These are phyloP conservation scores for Rhinogobius similis DNA, from an alignment of 2,113 vertebrate genomes.

Conservation along the genomic window DNA sequence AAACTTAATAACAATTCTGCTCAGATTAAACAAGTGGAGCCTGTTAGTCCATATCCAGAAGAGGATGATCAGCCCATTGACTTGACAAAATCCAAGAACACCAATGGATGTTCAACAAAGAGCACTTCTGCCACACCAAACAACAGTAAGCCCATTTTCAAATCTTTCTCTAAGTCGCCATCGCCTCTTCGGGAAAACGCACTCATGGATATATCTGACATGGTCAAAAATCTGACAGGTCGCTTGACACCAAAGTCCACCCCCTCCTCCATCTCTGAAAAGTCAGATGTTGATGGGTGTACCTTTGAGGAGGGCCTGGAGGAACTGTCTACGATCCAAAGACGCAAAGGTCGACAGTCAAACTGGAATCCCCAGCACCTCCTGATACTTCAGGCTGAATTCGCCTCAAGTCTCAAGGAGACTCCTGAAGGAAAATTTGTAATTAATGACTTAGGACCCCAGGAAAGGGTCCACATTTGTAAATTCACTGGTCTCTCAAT, in stretches of 20 bases:
- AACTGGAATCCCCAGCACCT: slow-evolving; percentile 99
- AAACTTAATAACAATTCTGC: slow-evolving; percentile 90
- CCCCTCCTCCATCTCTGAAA: slow-evolving; percentile 93
- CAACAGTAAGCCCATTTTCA: slow-evolving; percentile 75
- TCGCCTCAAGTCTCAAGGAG: slow-evolving; percentile 92
- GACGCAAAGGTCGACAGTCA: slow-evolving; percentile 97
- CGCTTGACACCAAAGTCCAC: slow-evolving; percentile 97
- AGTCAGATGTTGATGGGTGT: slow-evolving; percentile 92
- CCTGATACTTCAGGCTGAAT: slow-evolving; percentile 97
- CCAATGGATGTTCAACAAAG: slow-evolving; percentile 61
- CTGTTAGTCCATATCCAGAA: slow-evolving; percentile 85
- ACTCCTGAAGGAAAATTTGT: slow-evolving; percentile 94
- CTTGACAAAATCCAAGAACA: slow-evolving; percentile 94
- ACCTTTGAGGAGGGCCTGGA: slow-evolving; percentile 94
- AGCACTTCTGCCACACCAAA: slow-evolving; percentile 41
- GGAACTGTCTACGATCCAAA: slow-evolving; percentile 93
- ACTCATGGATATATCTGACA: slow-evolving; percentile 98
- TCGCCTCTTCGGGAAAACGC: slow-evolving; percentile 92
- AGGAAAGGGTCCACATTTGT: slow-evolving; percentile 98
- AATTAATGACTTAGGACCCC: slow-evolving; percentile 93
- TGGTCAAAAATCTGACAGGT: slow-evolving; percentile 98
- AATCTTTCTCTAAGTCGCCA: slow-evolving; percentile 79
- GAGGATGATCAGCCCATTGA: slow-evolving; percentile 96
- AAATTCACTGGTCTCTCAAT: slow-evolving; percentile 99
- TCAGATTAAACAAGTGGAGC: slow-evolving; percentile 84